These are phyloP conservation scores for Chloromyia formosa DNA, from an alignment of 2,888 invertebrate species.

Conservation along the genomic window DNA sequence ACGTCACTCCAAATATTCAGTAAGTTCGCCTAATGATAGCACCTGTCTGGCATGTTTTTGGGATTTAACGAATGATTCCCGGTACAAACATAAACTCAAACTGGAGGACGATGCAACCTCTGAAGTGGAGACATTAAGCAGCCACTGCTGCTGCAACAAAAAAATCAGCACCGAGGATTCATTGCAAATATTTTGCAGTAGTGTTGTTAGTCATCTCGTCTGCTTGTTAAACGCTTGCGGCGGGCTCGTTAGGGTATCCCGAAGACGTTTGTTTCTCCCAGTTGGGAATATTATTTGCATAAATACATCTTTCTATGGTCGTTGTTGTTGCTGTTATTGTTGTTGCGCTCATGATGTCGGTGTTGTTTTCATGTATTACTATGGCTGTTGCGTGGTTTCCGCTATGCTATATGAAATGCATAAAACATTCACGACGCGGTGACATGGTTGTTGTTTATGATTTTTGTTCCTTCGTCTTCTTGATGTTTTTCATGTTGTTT, in stretches of 20 bases:
- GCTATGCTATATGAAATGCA: constrained; percentile 7
- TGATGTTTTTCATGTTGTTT: constrained; percentile 11
- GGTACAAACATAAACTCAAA: not conserved
- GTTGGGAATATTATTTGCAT: constrained; percentile 40
- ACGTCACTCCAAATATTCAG: constrained; percentile 26
- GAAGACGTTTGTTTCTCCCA: not conserved
- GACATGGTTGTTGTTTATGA: constrained; percentile 31
- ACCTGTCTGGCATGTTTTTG: constrained; percentile 30
- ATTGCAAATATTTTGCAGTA: constrained; percentile 41
- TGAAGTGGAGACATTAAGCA: not conserved
- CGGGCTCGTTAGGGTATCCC: constrained; percentile 28
- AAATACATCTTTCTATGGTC: constrained; percentile 35
- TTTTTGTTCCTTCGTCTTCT: not conserved
- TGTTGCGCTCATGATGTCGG: constrained; percentile 10
- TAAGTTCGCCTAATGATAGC: constrained; percentile 38
- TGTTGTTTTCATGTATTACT: not conserved
- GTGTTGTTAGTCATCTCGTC: constrained; percentile 33
- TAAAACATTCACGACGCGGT: constrained; percentile 30
- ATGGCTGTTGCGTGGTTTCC: constrained; percentile 8
- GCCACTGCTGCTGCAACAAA: constrained; percentile 2
- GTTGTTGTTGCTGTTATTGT: constrained; percentile 5
- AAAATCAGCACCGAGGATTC: not conserved
- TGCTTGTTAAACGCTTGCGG: constrained; percentile 23
- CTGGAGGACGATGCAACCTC: not conserved
- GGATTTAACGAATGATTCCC: constrained; percentile 22